phyloP scores from a whole-genome alignment of 2,888 invertebrate species.

The Nasonovia ribisnigri region DNA sequence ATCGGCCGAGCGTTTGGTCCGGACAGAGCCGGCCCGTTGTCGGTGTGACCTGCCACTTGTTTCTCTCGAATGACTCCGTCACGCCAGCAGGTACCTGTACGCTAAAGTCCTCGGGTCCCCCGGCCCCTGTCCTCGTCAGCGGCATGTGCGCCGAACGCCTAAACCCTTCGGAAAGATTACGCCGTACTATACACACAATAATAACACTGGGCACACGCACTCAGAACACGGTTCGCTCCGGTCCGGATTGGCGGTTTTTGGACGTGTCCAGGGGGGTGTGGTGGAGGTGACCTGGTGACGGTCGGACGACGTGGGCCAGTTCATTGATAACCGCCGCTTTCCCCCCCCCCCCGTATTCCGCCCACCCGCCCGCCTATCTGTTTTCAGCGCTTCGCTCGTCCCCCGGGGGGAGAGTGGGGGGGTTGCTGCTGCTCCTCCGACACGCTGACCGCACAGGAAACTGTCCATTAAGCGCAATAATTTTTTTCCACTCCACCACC shows the following conservation, averaged over 20 bases:
- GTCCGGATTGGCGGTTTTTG: neutral
- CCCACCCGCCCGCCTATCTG: neutral
- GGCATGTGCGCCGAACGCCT: neutral
- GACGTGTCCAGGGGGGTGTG: neutral
- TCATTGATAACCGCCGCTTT: slow-evolving; percentile 38
- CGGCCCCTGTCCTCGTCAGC: neutral
- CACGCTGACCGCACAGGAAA: slow-evolving; percentile 51
- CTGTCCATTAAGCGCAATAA: slow-evolving; percentile 54
- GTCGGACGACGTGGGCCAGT: neutral
- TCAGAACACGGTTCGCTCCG: neutral
- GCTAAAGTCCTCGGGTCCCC: neutral
- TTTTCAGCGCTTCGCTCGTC: neutral
- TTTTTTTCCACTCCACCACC: neutral
- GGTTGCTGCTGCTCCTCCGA: neutral
- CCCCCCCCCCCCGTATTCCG: neutral
- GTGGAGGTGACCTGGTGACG: neutral
- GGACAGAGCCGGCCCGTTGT: neutral
- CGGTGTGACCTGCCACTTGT: neutral
- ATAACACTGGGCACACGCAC: no score
- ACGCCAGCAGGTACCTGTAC: slow-evolving; percentile 22
- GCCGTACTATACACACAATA: no score
- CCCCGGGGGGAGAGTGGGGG: neutral
- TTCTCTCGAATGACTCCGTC: slow-evolving; percentile 51
- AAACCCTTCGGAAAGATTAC: neutral
- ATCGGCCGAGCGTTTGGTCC: neutral